Evolutionary conservation across 1,140 invertebrate genomes (phyloP).

Genomic region (Drosophila pandora): DNA sequence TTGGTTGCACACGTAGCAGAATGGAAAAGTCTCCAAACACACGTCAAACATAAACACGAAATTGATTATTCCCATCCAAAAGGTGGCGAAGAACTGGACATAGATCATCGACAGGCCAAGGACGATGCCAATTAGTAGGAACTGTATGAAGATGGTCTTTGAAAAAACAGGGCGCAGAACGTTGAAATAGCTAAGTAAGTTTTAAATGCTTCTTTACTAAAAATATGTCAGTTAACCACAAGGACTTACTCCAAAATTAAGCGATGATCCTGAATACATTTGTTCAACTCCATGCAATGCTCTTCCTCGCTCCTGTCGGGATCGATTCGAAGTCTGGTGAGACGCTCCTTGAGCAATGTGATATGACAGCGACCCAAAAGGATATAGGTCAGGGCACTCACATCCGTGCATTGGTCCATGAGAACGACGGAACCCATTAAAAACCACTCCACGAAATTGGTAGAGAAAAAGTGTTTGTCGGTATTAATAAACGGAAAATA

Average conservation of each 20-base stretch:
- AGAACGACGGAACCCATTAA: slow-evolving; percentile 35
- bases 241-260: slow-evolving; percentile 52
- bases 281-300: slow-evolving; percentile 39
- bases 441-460: slow-evolving; percentile 10
- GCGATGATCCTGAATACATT: slow-evolving; percentile 53
- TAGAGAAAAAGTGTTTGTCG: slow-evolving; percentile 21
- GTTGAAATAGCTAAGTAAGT: slow-evolving; percentile 39
- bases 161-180: slow-evolving; percentile 39
- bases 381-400: slow-evolving; percentile 50
- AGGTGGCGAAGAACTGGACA: slow-evolving; percentile 40
- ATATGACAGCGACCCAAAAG: slow-evolving; percentile 44
- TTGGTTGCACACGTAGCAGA: slow-evolving; percentile 62
- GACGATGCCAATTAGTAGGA: slow-evolving; percentile 37
- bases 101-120: slow-evolving; percentile 36
- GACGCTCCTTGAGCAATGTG: slow-evolving; percentile 26
- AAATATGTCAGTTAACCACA: not conserved
- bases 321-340: slow-evolving; percentile 27
- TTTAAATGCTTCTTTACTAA: not conserved
- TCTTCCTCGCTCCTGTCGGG: slow-evolving; percentile 9
- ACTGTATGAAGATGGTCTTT: slow-evolving; percentile 37
- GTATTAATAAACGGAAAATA: slow-evolving; percentile 54
- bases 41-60: slow-evolving; percentile 33
- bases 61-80: slow-evolving; percentile 28
- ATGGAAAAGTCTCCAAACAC: slow-evolving; percentile 50
- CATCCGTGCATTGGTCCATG: slow-evolving; percentile 51